These are phyloP conservation scores for Florisuga fusca DNA, from an alignment of 2,797 vertebrate species.

Conservation along the genomic window DNA sequence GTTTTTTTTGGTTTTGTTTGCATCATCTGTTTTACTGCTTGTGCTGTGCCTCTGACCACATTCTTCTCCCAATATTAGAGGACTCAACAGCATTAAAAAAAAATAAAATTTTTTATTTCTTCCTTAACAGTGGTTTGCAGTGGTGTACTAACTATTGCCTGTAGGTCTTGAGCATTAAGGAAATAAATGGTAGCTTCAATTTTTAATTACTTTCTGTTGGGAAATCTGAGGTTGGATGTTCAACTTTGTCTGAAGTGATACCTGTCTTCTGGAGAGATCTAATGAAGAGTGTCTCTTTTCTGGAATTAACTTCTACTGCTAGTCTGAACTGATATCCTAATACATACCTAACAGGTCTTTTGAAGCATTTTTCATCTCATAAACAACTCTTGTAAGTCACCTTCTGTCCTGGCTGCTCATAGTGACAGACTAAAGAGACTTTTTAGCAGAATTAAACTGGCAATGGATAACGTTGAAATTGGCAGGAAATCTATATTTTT, in stretches of 20 bases:
- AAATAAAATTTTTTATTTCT: not conserved
- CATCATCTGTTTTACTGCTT: not conserved
- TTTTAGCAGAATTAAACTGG: not conserved
- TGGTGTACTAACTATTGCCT: not conserved
- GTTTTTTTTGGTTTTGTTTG: not conserved
- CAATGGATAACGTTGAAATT: not conserved
- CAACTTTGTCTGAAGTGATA: not conserved
- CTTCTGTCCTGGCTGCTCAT: not conserved
- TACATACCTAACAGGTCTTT: not conserved
- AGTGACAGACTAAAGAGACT: not conserved
- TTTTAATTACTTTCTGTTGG: not conserved
- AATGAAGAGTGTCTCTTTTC: not conserved
- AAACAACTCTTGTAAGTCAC: not conserved
- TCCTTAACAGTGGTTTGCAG: not conserved
- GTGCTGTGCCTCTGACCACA: not conserved
- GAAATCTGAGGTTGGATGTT: not conserved
- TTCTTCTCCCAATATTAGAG: not conserved
- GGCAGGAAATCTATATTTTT: not conserved
- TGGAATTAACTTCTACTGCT: not conserved
- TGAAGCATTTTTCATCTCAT: not conserved
- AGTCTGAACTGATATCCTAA: not conserved
- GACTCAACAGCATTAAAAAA: no score
- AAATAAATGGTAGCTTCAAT: not conserved
- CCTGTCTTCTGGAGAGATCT: not conserved
- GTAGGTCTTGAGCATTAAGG: not conserved